Percentiles rank a stretch among this genome's conserved stretches.
These are phyloP conservation scores for Microchirus variegatus DNA, from an alignment of 2,797 vertebrate species.

Conservation along the genomic window DNA sequence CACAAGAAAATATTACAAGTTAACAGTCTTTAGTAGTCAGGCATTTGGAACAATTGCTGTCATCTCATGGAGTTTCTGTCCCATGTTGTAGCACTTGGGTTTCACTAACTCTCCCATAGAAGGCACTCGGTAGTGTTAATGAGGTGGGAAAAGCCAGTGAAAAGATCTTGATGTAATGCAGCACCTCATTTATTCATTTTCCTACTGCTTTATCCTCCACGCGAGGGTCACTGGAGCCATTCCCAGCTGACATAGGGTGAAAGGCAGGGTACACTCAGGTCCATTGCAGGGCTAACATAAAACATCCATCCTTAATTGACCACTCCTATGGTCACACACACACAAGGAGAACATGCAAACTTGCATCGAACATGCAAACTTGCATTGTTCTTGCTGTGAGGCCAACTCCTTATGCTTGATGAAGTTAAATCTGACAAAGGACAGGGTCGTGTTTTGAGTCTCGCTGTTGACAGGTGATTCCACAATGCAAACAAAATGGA, in stretches of 20 bases:
- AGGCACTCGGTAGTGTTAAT: conserved; percentile 14
- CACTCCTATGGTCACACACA: too few species aligned
- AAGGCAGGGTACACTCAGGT: too few species aligned
- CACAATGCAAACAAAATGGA: conserved; percentile 1
- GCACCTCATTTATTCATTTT: neutral
- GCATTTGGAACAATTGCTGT: too few species aligned
- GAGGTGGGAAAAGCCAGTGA: conserved; percentile 10
- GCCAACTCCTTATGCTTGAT: neutral
- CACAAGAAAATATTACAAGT: conserved; percentile 15
- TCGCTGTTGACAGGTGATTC: conserved; percentile 1
- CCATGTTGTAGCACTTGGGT: conserved; percentile 9
- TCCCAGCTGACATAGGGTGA: too few species aligned
- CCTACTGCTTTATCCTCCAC: too few species aligned
- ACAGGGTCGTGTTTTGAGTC: neutral
- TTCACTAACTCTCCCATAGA: conserved; percentile 14
- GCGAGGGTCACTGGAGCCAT: too few species aligned
- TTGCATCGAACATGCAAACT: too few species aligned
- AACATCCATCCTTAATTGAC: too few species aligned
- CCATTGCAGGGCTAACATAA: too few species aligned
- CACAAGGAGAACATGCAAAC: too few species aligned
- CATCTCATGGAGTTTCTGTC: conserved; percentile 10
- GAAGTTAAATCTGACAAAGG: conserved; percentile 5
- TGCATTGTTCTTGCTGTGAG: too few species aligned
- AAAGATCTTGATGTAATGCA: neutral
- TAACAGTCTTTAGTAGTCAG: conserved; percentile 16